Percentiles rank a stretch among this genome's conserved stretches.
phyloP scores from a whole-genome alignment of 2,888 invertebrate genomes.

The Caenorhabditis sulstoni region DNA sequence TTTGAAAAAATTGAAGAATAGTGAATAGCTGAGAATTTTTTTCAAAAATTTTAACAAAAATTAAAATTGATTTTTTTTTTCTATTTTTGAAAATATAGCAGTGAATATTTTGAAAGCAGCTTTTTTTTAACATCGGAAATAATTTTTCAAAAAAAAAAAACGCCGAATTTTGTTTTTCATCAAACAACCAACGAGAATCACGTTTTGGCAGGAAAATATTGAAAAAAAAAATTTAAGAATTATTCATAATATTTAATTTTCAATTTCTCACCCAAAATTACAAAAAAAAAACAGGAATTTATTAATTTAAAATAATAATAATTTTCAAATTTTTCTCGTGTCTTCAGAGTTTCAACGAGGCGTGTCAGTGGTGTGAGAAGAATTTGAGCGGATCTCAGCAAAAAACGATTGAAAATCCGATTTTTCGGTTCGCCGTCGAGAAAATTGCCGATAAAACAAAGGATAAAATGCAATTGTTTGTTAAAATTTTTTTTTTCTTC shows the following conservation, averaged over 20 bases:
- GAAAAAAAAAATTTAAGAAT: not conserved
- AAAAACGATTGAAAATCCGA: conserved; percentile 25
- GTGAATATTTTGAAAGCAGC: too few species aligned
- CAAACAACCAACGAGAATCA: too few species aligned
- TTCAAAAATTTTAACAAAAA: too few species aligned
- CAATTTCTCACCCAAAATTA: too few species aligned
- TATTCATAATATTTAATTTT: not conserved
- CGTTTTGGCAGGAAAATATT: too few species aligned
- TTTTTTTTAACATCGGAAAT: too few species aligned
- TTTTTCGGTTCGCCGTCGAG: conserved; percentile 35
- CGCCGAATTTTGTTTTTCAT: too few species aligned
- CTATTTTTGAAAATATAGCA: too few species aligned
- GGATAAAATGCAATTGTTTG: conserved; percentile 25
- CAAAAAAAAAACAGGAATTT: too few species aligned
- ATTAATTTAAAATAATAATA: not conserved
- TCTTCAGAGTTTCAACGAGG: conserved; percentile 45
- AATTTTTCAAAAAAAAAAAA: too few species aligned
- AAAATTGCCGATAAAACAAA: conserved; percentile 37
- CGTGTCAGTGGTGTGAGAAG: conserved; percentile 45
- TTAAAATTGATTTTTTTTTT: too few species aligned
- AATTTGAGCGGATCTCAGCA: conserved; percentile 34
- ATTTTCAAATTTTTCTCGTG: not conserved
- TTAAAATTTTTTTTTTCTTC: not conserved
- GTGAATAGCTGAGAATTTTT: too few species aligned
- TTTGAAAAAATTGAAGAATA: not conserved